phyloP scores from a whole-genome alignment of 2,113 vertebrate genomes.

The Elaphurus davidianus region DNA sequence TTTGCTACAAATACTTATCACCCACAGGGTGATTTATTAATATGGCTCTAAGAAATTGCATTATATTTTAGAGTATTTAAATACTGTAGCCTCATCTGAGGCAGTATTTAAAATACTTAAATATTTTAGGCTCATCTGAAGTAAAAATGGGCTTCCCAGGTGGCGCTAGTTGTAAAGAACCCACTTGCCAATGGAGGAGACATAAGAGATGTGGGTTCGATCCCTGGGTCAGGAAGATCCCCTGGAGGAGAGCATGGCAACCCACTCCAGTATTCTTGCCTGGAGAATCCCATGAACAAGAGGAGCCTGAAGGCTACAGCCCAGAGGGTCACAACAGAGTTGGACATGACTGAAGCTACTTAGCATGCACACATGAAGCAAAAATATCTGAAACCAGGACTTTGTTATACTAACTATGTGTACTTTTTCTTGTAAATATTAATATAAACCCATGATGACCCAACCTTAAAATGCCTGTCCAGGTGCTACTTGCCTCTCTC shows the following conservation, averaged over 20 bases:
- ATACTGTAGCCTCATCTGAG: neutral
- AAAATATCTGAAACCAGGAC: neutral
- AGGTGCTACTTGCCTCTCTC: neutral
- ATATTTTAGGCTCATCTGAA: neutral
- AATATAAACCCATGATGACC: neutral
- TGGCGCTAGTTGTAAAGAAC: neutral
- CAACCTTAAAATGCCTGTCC: neutral
- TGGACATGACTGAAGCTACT: neutral
- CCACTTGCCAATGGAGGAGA: neutral
- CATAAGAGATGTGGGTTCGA: neutral
- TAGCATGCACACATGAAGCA: neutral
- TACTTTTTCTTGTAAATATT: neutral
- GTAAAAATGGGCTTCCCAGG: neutral
- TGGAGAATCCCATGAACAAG: neutral
- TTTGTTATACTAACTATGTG: neutral
- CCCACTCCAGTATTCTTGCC: neutral
- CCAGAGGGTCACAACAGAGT: neutral
- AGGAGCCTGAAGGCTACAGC: neutral
- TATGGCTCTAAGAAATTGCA: neutral
- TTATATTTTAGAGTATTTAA: neutral
- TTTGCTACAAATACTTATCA: neutral
- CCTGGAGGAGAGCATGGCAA: neutral
- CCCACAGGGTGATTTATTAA: neutral
- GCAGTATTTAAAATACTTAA: neutral
- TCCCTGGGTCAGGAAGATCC: neutral